Conservation (phyloP, 2,888 invertebrate genomes). For the Sphecodes monilicornis region DNA sequence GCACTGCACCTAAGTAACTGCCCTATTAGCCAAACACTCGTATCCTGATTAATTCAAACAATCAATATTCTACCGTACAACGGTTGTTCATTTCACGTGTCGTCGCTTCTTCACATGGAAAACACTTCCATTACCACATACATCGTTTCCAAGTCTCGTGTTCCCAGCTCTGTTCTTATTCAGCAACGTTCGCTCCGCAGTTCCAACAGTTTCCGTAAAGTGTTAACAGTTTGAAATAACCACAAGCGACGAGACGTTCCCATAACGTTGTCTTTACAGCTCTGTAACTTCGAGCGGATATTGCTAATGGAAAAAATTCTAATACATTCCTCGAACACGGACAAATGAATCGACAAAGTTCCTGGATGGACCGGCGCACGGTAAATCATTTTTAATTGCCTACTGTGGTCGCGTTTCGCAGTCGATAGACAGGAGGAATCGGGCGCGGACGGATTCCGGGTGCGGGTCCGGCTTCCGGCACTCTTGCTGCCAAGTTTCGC, state of each 20-base stretch:
- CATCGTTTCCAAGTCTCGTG: no score
- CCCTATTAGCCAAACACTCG: no score
- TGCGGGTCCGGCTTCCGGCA: background rate
- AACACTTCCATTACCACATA: no score
- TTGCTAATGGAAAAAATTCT: background rate
- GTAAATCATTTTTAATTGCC: background rate
- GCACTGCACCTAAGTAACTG: no score
- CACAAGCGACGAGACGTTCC: background rate
- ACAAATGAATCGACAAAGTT: background rate
- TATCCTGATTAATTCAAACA: no score
- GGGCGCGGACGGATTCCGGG: background rate
- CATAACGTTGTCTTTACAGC: background rate
- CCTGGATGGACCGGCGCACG: background rate
- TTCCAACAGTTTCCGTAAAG: no score
- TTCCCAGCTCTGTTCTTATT: no score
- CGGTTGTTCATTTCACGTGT: no score
- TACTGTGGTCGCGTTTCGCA: background rate
- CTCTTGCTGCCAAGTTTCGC: slow-evolving; percentile 43
- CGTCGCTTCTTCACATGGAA: no score
- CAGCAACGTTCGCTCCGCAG: no score
- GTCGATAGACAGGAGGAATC: background rate
- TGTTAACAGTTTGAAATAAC: background rate
- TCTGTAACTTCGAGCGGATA: background rate
- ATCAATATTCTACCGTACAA: no score
- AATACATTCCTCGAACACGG: background rate